phyloP scores from a whole-genome alignment of 92 coral and sea anemone species.

The Parazoanthus atlanticus region DNA sequence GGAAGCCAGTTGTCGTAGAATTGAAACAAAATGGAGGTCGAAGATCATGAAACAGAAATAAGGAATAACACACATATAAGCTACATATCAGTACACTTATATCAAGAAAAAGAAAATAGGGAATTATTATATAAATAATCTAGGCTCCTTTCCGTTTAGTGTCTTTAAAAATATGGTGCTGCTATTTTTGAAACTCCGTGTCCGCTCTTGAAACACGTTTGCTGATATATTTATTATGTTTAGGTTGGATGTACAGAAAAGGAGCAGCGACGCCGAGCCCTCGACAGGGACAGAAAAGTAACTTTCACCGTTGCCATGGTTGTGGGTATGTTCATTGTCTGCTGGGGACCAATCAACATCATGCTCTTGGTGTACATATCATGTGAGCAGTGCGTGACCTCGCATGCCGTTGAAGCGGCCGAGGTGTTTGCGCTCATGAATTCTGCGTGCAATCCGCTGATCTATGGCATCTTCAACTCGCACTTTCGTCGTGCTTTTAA shows the following conservation, averaged over 20 bases:
- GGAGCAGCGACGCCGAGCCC: conserved; percentile 55
- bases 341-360: conserved; percentile 88
- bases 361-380: conserved; percentile 74
- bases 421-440: conserved; percentile 77
- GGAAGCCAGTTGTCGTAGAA: too few relatives aligned
- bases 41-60: too few relatives aligned
- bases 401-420: conserved; percentile 68
- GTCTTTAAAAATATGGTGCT: too few relatives aligned
- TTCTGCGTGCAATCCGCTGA: conserved; percentile 84
- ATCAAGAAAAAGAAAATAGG: too few relatives aligned
- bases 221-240: too few relatives aligned
- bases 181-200: too few relatives aligned
- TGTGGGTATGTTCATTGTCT: conserved; percentile 77
- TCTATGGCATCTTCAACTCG: conserved; percentile 75
- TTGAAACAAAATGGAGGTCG: too few relatives aligned
- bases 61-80: too few relatives aligned
- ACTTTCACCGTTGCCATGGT: conserved; percentile 81
- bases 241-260: conserved; percentile 72
- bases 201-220: too few relatives aligned
- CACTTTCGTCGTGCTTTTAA: conserved; percentile 78
- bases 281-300: conserved; percentile 80
- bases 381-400: conserved; percentile 77
- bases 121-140: too few relatives aligned
- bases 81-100: too few relatives aligned
- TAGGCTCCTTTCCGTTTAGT: too few relatives aligned